Percentiles rank a stretch among this genome's conserved stretches.
phyloP scores from a whole-genome alignment of 2,113 vertebrate genomes.

The Ciconia maguari region DNA sequence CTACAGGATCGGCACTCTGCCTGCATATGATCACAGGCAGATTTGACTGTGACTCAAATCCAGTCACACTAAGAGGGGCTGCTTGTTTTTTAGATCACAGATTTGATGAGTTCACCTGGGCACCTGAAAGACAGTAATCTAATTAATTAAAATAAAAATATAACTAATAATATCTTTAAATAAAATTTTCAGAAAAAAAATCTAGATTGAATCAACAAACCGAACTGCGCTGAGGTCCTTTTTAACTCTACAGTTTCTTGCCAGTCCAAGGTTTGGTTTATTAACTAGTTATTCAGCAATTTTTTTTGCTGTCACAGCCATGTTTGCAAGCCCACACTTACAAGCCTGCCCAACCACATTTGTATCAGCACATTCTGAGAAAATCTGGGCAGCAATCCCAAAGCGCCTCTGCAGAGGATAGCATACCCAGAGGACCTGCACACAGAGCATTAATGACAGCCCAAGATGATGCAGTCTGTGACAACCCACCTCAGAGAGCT shows the following conservation, averaged over 20 bases:
- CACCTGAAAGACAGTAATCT: neutral
- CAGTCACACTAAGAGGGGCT: neutral
- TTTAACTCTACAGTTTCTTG: neutral
- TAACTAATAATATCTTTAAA: neutral
- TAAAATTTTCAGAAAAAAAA: neutral
- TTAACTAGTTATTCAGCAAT: constrained; percentile 56
- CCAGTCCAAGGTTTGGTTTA: constrained; percentile 2
- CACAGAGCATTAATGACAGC: neutral
- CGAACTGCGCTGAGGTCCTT: neutral
- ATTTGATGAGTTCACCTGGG: neutral
- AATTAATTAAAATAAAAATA: neutral
- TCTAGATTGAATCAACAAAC: neutral
- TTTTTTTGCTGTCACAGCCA: neutral
- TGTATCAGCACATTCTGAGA: constrained; percentile 61
- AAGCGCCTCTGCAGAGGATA: constrained; percentile 26
- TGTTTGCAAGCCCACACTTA: constrained; percentile 59
- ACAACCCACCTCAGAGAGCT: neutral
- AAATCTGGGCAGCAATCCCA: constrained; percentile 60
- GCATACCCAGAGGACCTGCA: constrained; percentile 28
- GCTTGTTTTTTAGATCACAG: neutral
- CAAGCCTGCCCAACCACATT: constrained; percentile 52
- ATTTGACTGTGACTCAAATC: neutral
- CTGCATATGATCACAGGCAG: neutral
- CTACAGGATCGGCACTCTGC: accelerated
- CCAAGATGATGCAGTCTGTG: neutral